Base-by-base conservation (phyloP, 2,113 vertebrate species). In the Takifugu flavidus region DNA sequence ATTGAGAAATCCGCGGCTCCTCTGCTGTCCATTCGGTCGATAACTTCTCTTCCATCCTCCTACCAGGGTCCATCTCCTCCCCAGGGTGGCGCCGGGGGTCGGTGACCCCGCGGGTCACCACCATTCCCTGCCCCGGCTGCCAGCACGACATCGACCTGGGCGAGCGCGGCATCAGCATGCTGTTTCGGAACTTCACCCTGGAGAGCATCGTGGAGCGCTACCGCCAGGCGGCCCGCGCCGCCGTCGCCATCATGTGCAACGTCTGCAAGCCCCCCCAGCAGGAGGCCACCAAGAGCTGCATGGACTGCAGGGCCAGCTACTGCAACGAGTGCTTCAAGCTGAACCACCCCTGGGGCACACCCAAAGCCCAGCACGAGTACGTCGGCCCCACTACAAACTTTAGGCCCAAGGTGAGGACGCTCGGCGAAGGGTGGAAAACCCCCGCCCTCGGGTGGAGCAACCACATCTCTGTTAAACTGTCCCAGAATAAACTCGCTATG, bases 281-380 rank as follows among this genome's bases (percentile, higher is more conserved):
- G 53, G 97, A 98, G 76, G 96, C 96, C 29, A 99, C 96, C 0
- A 98, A 98, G 89, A 99, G 95, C 86, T 99, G 97, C 83, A 91
- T 98, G 94, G 97, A 99, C 87, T 99, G 97, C 82, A 94, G 94
- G 75, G 94, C 95, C 2, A 99, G 94, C 87, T 99, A 93, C 78
- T 99, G 97, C 79, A 99, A 98, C 0, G 95, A 98, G 55, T 99
- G 96, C 85, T 99, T 97, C 89, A 99, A 99, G 84, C 70, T 96
- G 39, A 87, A 98, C 74, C 97, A 99, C 66, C 97, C 97, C 0
- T 99, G 96, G 97, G 96, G 96, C 1, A 98, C 95, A 0, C 83
- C 92, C 46, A 96, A 94, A 85, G 97, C 97, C 29, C 96, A 98
- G 76, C 97, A 99, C 2, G 97, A 99, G 60, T 98, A 95, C 3